A percentile compares a stretch with the other conserved stretches of the same genome.
phyloP scores from a whole-genome alignment of 2,888 invertebrate genomes.

The Polylopha cassiicola region DNA sequence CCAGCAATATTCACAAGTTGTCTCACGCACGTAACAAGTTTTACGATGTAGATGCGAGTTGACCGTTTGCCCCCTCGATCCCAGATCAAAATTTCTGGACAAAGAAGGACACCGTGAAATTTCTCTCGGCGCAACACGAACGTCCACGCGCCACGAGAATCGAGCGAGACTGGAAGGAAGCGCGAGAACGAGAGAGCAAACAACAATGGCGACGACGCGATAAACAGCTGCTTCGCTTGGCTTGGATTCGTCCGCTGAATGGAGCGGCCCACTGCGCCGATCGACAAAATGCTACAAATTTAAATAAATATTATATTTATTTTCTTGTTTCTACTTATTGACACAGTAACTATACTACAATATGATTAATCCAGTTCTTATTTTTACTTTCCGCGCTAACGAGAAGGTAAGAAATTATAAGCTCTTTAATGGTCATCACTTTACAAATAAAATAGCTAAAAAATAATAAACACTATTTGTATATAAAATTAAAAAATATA shows the following conservation, averaged over 20 bases:
- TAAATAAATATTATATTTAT: no score
- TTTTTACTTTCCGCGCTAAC: no score
- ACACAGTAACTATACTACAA: no score
- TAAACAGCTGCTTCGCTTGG: constrained; percentile 60
- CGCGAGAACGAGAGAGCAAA: constrained; percentile 50
- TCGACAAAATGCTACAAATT: no score
- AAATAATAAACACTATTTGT: no score
- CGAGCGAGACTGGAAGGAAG: constrained; percentile 69
- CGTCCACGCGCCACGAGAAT: constrained; percentile 61
- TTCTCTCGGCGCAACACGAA: constrained; percentile 35
- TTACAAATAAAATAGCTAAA: no score
- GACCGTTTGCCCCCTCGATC: constrained; percentile 26
- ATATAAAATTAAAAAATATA: no score
- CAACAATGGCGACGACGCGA: constrained; percentile 64
- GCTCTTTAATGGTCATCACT: no score
- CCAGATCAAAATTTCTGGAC: constrained; percentile 54
- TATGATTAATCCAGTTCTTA: no score
- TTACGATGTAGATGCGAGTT: constrained; percentile 13
- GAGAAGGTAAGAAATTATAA: no score
- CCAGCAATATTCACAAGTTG: constrained; percentile 49
- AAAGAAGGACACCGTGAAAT: constrained; percentile 67
- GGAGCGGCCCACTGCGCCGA: constrained; percentile 28
- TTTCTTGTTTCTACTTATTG: no score
- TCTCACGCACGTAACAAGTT: constrained; percentile 26
- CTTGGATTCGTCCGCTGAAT: constrained; percentile 28